Conservation (phyloP, 2,888 invertebrate species). For the Pheosia tremula region DNA sequence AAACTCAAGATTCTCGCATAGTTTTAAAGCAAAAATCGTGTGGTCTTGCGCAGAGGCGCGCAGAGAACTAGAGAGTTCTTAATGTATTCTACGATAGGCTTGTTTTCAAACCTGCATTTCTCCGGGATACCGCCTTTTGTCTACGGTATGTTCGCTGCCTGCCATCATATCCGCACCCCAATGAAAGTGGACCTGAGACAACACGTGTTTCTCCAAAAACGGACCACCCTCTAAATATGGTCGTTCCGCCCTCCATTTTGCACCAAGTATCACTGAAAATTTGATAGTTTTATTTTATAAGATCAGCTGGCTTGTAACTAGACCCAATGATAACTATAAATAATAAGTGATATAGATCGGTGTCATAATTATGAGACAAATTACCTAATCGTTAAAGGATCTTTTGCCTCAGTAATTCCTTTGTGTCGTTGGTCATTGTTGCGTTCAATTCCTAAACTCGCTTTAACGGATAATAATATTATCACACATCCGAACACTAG, state of each 20-base stretch:
- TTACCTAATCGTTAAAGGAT: not conserved
- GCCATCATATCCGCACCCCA: slow-evolving; percentile 86
- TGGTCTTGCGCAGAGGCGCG: no score
- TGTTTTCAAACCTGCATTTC: slow-evolving; percentile 84
- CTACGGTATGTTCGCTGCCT: slow-evolving; percentile 87
- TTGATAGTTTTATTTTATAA: not conserved
- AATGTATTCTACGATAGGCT: no score
- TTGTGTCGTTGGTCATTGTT: not conserved
- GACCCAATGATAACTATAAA: not conserved
- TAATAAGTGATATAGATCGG: no score
- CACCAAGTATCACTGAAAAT: slow-evolving; percentile 83
- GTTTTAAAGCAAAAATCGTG: no score
- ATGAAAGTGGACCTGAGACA: slow-evolving; percentile 88
- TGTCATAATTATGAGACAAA: no score
- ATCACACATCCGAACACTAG: not conserved
- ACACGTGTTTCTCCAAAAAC: slow-evolving; percentile 83
- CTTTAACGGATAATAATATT: not conserved
- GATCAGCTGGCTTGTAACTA: not conserved
- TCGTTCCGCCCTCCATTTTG: slow-evolving; percentile 85
- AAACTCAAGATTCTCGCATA: no score
- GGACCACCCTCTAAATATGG: slow-evolving; percentile 86
- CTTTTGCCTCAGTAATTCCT: not conserved
- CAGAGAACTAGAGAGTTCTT: no score
- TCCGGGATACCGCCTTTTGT: slow-evolving; percentile 79
- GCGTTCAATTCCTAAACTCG: not conserved